phyloP scores from a whole-genome alignment of 1,140 invertebrate genomes.

The Tachypleus tridentatus region DNA sequence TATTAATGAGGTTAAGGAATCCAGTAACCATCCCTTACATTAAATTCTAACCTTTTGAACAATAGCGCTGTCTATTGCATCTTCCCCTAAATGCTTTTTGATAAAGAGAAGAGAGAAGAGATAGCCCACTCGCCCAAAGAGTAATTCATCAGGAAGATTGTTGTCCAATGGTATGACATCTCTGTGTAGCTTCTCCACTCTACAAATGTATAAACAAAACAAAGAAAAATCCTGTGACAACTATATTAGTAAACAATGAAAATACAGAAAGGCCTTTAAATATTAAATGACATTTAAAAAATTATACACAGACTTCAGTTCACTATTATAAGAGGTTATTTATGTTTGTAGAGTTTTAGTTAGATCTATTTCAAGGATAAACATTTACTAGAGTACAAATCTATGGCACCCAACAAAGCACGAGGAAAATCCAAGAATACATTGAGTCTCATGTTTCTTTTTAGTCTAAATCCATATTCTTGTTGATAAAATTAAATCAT shows the following conservation, averaged over 20 bases:
- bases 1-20: too few relatives aligned
- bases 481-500: too few relatives aligned
- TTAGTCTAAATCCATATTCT: too few relatives aligned
- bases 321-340: too few relatives aligned
- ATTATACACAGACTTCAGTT: neutral
- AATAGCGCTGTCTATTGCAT: constrained; percentile 25
- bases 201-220: constrained; percentile 12
- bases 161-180: constrained; percentile 7
- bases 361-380: too few relatives aligned
- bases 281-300: constrained; percentile 4
- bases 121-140: constrained; percentile 75
- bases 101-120: constrained; percentile 62
- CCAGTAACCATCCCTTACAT: too few relatives aligned
- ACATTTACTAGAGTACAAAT: too few relatives aligned
- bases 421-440: too few relatives aligned
- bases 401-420: too few relatives aligned
- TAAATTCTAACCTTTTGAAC: constrained; percentile 26
- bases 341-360: too few relatives aligned
- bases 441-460: too few relatives aligned
- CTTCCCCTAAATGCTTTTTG: constrained; percentile 43
- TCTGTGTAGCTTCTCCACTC: constrained; percentile 26
- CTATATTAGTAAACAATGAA: neutral
- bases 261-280: constrained; percentile 3
- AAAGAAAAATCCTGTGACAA: neutral
- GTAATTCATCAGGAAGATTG: constrained; percentile 59